These are phyloP conservation scores for Mustela nigripes DNA, from an alignment of 2,113 vertebrate genomes.

Conservation along the genomic window DNA sequence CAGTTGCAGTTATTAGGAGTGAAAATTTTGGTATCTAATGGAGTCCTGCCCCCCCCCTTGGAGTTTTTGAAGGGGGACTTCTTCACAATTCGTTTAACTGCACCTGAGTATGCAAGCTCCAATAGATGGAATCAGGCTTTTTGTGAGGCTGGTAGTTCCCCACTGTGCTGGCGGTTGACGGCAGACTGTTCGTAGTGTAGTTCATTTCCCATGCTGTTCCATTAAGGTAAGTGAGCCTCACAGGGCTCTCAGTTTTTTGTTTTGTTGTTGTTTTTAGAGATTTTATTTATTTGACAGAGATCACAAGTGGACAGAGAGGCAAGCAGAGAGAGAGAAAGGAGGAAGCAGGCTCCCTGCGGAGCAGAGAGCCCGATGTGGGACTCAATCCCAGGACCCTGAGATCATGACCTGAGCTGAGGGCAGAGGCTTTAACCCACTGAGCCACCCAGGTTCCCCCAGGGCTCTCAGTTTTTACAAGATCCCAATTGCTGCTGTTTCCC, in stretches of 20 bases:
- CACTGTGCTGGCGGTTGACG: not conserved
- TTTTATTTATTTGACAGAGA: too few species aligned
- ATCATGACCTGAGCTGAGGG: too few species aligned
- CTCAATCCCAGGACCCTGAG: too few species aligned
- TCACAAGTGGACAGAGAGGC: too few species aligned
- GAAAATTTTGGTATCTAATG: constrained; percentile 4
- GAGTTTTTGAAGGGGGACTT: not conserved
- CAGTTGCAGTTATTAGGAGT: constrained; percentile 7
- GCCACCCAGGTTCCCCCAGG: not conserved
- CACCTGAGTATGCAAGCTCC: not conserved
- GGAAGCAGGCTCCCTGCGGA: too few species aligned
- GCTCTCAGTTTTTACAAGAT: not conserved
- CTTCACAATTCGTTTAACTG: not conserved
- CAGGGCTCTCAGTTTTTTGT: not conserved
- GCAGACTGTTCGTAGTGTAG: not conserved
- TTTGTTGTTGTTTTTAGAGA: too few species aligned
- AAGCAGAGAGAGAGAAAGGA: too few species aligned
- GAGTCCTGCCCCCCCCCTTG: not conserved
- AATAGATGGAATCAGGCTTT: not conserved
- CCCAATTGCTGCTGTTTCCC: not conserved
- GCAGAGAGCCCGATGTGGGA: too few species aligned
- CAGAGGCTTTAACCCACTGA: too few species aligned
- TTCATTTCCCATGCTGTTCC: not conserved
- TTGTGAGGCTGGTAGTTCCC: not conserved
- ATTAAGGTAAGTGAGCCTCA: not conserved